Evolutionary conservation across 2,888 invertebrate genomes (phyloP), one percentile per base, ranked within the genome.

Genomic region (Sympetrum striolatum): DNA sequence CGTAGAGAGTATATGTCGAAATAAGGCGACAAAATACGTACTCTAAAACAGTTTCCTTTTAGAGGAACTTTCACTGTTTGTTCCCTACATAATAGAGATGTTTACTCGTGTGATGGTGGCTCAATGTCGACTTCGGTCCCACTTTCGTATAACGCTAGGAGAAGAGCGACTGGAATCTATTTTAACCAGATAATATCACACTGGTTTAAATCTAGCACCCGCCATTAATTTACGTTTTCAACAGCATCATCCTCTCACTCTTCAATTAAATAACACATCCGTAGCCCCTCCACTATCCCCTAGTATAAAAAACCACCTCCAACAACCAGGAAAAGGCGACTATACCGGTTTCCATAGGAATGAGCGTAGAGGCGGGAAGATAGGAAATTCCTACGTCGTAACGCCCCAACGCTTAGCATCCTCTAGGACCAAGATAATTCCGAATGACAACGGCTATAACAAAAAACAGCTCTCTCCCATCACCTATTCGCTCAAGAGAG

Each of bases 371-470:
- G 18, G 80, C 0, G 22, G 3, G 39, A 44, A 37, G 25, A 58
- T 22, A 18, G 39, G n/a, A n/a, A 6, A 86, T 86, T 82, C 64
- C 86, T 60, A 31, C 35, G n/a, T 15, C 15, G 5, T 35, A 25
- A 18, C 37, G 8, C 53, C 3, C 31, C 31, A 22, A 18, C 6
- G 12, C 10, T n/a, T 12, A 22, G 5, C 31, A 12, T 73, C 73
- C 15, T 14, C 73, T 73, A 31, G 25, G 73, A 15, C 73, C 22
- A n/a, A 22, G 86, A 64, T 60, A 86, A 86, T 64, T 86, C 60
- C 60, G 53, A 86, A 39, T 86, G 86, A 86, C 86, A 86, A 37
- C 60, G 37, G 35, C 58, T 37, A 86, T 86, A 86, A 86, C 60
- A 60, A 37, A 60, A 53, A 64, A 15, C 60, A 60, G 37, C 60